A percentile compares a stretch with the other conserved stretches of the same genome.
Evolutionary conservation across 2,113 vertebrate species (phyloP).

Genomic region (Dromiciops gliroides): DNA sequence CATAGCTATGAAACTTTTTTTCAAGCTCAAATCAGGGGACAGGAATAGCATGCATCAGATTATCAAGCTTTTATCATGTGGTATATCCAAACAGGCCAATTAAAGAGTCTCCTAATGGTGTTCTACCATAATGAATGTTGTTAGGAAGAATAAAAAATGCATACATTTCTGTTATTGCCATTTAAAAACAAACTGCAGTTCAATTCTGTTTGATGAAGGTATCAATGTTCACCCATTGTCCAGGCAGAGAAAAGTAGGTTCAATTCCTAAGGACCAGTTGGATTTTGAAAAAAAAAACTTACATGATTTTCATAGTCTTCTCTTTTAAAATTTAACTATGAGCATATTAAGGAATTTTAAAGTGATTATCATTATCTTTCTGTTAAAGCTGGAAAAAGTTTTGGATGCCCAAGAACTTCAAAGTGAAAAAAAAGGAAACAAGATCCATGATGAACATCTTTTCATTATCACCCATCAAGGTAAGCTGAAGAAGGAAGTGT

Average conservation of each 20-base stretch:
- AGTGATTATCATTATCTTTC: slow-evolving; percentile 56
- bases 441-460: slow-evolving; percentile 97
- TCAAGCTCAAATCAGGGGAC: not conserved
- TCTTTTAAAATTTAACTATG: slow-evolving; percentile 7
- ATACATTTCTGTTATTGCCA: not conserved
- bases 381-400: slow-evolving; percentile 92
- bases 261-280: not conserved
- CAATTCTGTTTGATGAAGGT: not conserved
- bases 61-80: not conserved
- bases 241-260: not conserved
- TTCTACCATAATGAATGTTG: not conserved
- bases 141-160: not conserved
- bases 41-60: not conserved
- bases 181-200: not conserved
- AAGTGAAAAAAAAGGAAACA: slow-evolving; percentile 94
- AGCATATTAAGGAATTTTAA: not conserved
- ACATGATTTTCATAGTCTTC: not conserved
- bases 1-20: not conserved
- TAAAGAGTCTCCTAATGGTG: not conserved
- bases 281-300: not conserved
- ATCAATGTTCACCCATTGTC: not conserved
- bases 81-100: not conserved
- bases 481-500: slow-evolving; percentile 70
- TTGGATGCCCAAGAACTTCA: slow-evolving; percentile 93
- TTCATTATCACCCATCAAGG: slow-evolving; percentile 99